These are phyloP conservation scores for Tenodera sinensis DNA, from an alignment of 2,888 invertebrate genomes.

Conservation along the genomic window DNA sequence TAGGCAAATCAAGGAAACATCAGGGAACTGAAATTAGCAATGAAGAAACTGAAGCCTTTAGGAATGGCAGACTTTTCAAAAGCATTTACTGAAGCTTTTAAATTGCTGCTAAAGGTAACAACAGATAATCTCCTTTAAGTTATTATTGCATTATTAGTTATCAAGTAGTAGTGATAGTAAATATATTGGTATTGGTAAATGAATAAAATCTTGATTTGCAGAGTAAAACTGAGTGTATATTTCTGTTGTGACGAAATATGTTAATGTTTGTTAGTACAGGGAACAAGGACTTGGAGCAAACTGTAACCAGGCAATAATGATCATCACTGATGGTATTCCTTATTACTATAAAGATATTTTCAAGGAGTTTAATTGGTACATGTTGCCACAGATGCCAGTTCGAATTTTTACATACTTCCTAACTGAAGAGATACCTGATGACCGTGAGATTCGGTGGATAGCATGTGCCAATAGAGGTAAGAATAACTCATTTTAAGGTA, in stretches of 20 bases:
- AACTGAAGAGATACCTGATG: conserved; percentile 82
- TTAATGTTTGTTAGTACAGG: not conserved
- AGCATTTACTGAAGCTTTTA: conserved; percentile 86
- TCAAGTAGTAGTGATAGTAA: no score
- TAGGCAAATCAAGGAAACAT: conserved; percentile 84
- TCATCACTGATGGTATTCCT: conserved; percentile 97
- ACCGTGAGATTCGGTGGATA: conserved; percentile 86
- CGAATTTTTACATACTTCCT: conserved; percentile 97
- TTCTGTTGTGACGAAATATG: not conserved
- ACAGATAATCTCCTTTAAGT: not conserved
- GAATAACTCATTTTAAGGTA: not conserved
- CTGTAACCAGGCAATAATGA: conserved; percentile 95
- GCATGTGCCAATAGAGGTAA: conserved; percentile 90
- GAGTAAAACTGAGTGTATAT: no score
- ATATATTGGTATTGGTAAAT: no score
- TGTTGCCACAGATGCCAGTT: conserved; percentile 73
- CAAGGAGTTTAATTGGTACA: conserved; percentile 80
- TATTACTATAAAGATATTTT: conserved; percentile 92
- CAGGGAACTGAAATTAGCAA: conserved; percentile 73
- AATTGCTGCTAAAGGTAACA: conserved; percentile 58
- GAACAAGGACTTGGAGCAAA: conserved; percentile 54
- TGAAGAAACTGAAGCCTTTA: conserved; percentile 74
- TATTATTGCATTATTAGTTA: no score
- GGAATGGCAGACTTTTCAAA: conserved; percentile 94
- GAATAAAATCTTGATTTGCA: no score